Base-by-base conservation (phyloP, 2,888 invertebrate species). In the Strigamia crassipes region DNA sequence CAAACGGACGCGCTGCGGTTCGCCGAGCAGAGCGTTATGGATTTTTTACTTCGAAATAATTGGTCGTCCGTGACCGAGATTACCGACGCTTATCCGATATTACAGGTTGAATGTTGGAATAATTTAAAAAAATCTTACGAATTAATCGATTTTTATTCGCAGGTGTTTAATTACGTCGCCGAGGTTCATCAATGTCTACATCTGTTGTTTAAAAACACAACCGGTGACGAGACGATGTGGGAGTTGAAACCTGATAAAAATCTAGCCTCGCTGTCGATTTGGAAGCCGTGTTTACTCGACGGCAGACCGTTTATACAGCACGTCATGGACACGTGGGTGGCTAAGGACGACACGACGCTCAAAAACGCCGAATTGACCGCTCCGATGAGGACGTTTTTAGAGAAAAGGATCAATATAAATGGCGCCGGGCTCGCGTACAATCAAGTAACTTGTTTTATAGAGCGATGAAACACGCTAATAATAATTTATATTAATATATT, bases 41-140 rank as follows among this genome's bases (percentile, higher is more conserved):
- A 31, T n/a, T 81, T 79, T 41, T 15, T 82, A 27, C 21, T 81
- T 8, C 8, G 31, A 31, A 31, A 73, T 42, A 78, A 83, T 18
- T 81, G 27, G 21, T 34, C 38, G 10, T 78, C 78, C 12, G 82
- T 81, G 9, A 18, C 41, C 18, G 80, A 77, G 10, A 13, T 83
- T 13, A 46, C 81, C 13, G 38, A 38, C 4, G 13, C 78, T 18
- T 41, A 81, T 81, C 51, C 79, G 1, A 8, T n/a, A 23, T 61
- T 83, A 79, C 27, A 83, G 81, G 83, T 83, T 38, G n/a, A n/a
- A n/a, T n/a, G n/a, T n/a, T n/a, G n/a, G n/a, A n/a, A n/a, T n/a
- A n/a, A n/a, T n/a, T n/a, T n/a, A n/a, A 3, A 27, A 27, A 27
- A 27, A 27, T 27, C 27, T 1, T 27, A 27, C 27, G 27, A 27